Percentiles rank a stretch among this genome's conserved stretches.
These are phyloP conservation scores for Phacellophora camtschatica DNA, from an alignment of 30 jellyfish, hydroid and myxozoan species.

Conservation along the genomic window DNA sequence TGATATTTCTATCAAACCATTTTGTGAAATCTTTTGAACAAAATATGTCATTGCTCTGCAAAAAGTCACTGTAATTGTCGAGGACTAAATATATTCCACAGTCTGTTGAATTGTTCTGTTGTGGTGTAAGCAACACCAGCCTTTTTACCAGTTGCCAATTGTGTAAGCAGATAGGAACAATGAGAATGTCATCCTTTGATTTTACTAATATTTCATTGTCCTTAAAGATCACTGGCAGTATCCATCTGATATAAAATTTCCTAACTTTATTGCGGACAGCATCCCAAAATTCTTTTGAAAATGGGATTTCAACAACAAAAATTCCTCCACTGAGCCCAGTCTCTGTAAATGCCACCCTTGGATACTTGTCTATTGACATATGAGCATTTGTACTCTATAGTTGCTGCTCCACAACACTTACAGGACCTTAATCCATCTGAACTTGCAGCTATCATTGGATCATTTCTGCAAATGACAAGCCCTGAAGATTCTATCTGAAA, in stretches of 20 bases:
- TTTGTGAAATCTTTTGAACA: not conserved
- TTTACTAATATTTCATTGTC: not conserved
- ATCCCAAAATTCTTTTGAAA: not conserved
- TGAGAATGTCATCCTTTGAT: not conserved
- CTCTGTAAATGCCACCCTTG: constrained; percentile 3
- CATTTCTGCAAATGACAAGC: not conserved
- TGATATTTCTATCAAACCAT: constrained; percentile 9
- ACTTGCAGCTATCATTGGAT: constrained; percentile 28
- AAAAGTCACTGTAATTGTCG: not conserved
- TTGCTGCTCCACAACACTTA: constrained; percentile 41
- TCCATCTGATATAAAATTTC: not conserved
- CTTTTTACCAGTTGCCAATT: not conserved
- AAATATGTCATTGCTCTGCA: not conserved
- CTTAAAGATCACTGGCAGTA: not conserved
- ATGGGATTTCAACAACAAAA: not conserved
- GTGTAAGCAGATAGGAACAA: not conserved
- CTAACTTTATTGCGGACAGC: not conserved
- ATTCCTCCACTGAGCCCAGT: not conserved
- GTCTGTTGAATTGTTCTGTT: constrained; percentile 10
- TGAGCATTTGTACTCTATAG: constrained; percentile 24
- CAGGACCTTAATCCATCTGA: constrained; percentile 27
- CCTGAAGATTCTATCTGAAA: not conserved
- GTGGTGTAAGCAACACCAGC: not conserved
- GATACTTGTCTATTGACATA: constrained; percentile 1
- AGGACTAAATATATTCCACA: constrained; percentile 9